These are phyloP conservation scores for Odocoileus hemionus DNA, from an alignment of 2,113 vertebrate genomes.

Conservation along the genomic window DNA sequence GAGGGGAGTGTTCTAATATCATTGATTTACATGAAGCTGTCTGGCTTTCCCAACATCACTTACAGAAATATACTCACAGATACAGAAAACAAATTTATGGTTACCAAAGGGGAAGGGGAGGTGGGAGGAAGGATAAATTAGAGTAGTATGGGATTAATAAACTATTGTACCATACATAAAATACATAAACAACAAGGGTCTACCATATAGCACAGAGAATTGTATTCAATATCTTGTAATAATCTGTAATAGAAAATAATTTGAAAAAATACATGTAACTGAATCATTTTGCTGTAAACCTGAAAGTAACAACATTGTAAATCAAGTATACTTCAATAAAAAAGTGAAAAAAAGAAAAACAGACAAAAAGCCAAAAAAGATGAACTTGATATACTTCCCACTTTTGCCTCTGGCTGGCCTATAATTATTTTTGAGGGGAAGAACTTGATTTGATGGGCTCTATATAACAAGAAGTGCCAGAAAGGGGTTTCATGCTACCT, in stretches of 20 bases:
- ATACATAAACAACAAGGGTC: not conserved
- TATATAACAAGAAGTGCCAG: slow-evolving; percentile 49
- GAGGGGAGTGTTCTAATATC: not conserved
- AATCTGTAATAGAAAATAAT: not conserved
- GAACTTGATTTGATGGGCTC: slow-evolving; percentile 50
- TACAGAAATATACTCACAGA: not conserved
- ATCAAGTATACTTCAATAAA: not conserved
- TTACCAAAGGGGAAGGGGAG: not conserved
- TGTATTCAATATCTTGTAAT: not conserved
- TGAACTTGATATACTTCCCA: not conserved
- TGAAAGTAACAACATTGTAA: not conserved
- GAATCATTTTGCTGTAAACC: not conserved
- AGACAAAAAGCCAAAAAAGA: not conserved
- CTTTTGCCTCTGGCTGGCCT: slow-evolving; percentile 48
- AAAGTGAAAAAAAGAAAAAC: not conserved
- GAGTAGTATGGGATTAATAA: not conserved
- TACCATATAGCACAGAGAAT: not conserved
- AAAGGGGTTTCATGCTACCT: not conserved
- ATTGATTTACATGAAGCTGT: not conserved
- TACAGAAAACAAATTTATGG: not conserved
- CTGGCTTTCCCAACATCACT: not conserved
- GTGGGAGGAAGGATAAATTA: not conserved
- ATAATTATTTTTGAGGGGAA: slow-evolving; percentile 49
- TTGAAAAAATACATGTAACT: not conserved
- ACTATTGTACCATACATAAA: not conserved